Evolutionary conservation across 2,888 invertebrate genomes (phyloP), one percentile per base, ranked within the genome.

Genomic region (Tachina grossa): DNA sequence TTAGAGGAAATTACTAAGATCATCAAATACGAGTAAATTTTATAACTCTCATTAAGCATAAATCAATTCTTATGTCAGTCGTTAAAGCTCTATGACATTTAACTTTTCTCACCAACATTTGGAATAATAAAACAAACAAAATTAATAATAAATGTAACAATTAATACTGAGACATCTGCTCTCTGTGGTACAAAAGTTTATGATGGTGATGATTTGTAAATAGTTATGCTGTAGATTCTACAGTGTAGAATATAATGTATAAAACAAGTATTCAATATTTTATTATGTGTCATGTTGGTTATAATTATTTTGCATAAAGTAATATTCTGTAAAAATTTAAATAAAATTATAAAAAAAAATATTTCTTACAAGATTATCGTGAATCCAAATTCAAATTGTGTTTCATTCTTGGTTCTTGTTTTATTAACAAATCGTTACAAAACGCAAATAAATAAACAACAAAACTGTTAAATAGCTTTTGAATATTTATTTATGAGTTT

Each of bases 311-410:
- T 61, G 19, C 16, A 2, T 61, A 55, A 75, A 75, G 51, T 63
- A 63, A 63, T 75, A 75, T 75, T 43, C 53, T 63, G 51, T 75
- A 51, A 51, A 22, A 63, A 22, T 63, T 75, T 53, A 22, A 63
- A 63, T 31, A 31, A 31, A 31, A 31, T 31, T 6, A 31, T 19
- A 49, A 22, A 14, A 49, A 47, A 31, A 31, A 39, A 47, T 39
- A 61, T 39, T 49, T 61, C 14, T 2, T 6, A 6, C 8, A 14
- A 69, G 11, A 71, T 14, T 13, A 19, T 71, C 45, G 14, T 45
- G 55, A 13, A 55, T 45, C 41, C 19, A 14, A 5, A 31, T 31
- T 6, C 5, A 31, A 31, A 31, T 31, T 4, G 10, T 8, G 11
- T 55, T 55, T 2, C 9, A 53, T 16, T 19, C 11, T 45, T 49